These are phyloP conservation scores for Pica pica DNA, from an alignment of 2,113 vertebrate species.

Conservation along the genomic window DNA sequence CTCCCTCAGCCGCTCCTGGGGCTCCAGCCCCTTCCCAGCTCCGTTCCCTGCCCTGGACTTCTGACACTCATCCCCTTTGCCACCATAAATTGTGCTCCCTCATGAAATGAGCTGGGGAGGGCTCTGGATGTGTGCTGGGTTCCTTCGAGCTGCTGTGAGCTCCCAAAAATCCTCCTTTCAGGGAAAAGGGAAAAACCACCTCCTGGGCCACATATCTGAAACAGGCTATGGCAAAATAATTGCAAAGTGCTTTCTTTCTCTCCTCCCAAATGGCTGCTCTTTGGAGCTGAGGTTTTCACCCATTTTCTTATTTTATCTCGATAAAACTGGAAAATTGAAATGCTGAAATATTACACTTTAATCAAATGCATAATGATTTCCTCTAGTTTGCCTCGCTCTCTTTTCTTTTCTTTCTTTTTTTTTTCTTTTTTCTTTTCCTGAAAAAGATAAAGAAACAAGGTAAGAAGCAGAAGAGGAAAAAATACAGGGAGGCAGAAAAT, in stretches of 20 bases:
- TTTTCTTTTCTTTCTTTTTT: background rate
- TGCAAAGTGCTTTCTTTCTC: background rate
- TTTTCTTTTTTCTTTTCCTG: too few relatives aligned
- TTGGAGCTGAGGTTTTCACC: background rate
- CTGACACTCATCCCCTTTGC: too few relatives aligned
- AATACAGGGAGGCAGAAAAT: background rate
- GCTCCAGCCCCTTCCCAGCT: background rate
- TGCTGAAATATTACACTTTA: background rate
- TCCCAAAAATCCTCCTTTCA: background rate
- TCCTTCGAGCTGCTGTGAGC: background rate
- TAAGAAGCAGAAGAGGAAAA: background rate
- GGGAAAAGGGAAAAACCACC: background rate
- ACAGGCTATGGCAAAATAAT: background rate
- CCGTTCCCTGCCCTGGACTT: fast-evolving
- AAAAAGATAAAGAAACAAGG: background rate
- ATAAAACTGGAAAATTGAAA: background rate
- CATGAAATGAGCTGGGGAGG: background rate
- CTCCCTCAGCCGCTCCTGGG: background rate
- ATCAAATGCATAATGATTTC: background rate
- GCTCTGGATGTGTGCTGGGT: background rate
- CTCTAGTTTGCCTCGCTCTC: background rate
- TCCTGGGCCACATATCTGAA: background rate
- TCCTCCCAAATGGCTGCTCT: background rate
- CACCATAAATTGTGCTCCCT: background rate
- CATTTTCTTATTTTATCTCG: background rate